Percentiles rank a stretch among this genome's conserved stretches.
Evolutionary conservation across 2,888 invertebrate genomes (phyloP).

Genomic region (Elegia similella): DNA sequence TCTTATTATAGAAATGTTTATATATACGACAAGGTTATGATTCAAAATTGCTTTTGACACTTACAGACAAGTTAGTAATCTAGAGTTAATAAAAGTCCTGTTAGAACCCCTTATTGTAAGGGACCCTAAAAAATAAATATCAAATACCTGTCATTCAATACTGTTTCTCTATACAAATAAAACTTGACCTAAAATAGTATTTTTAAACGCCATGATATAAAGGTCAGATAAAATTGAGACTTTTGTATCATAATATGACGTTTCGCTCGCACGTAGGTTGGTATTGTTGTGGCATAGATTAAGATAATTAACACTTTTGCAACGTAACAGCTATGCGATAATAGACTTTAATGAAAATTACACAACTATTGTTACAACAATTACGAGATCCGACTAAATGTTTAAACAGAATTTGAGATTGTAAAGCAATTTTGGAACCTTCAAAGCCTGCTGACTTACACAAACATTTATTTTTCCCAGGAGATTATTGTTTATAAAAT

Average conservation of each 20-base stretch:
- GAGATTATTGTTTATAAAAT: neutral
- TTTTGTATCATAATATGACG: constrained; percentile 24
- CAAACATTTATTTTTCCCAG: neutral
- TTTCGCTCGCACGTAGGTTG: constrained; percentile 25
- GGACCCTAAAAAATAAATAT: constrained; percentile 1
- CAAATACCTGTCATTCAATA: constrained; percentile 9
- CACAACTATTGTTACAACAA: neutral
- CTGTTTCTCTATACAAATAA: constrained; percentile 19
- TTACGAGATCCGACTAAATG: neutral
- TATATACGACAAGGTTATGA: too few relatives aligned
- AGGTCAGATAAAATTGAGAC: constrained; percentile 27
- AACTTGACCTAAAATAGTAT: constrained; percentile 28
- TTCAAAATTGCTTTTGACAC: too few relatives aligned
- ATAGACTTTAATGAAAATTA: constrained; percentile 2
- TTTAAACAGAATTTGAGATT: too few relatives aligned
- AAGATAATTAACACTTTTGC: constrained; percentile 28
- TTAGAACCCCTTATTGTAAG: too few relatives aligned
- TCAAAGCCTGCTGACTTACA: neutral
- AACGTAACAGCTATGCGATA: constrained; percentile 5
- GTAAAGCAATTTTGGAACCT: constrained; percentile 1
- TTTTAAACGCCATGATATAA: constrained; percentile 21
- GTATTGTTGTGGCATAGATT: constrained; percentile 27
- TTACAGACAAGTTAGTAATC: too few relatives aligned
- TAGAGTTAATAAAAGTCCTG: too few relatives aligned
- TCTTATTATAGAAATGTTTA: too few relatives aligned